A percentile compares a stretch with the other conserved stretches of the same genome.
phyloP scores from a whole-genome alignment of 2,113 vertebrate genomes.

The Stercorarius parasiticus region DNA sequence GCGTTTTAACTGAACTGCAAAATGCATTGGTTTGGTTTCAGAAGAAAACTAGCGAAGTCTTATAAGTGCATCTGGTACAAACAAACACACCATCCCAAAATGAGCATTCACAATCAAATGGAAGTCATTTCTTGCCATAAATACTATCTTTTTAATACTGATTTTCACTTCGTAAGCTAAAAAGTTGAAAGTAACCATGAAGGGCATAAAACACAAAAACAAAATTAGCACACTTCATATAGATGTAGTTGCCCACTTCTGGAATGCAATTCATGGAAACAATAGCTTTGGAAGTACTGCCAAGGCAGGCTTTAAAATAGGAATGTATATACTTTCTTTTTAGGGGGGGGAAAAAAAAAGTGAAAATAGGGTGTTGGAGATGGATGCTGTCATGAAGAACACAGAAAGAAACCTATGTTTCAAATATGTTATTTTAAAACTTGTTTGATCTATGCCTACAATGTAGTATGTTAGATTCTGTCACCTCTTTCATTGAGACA shows the following conservation, averaged over 20 bases:
- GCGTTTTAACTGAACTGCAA: not conserved
- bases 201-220: not conserved
- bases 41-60: not conserved
- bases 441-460: not conserved
- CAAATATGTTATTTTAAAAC: not conserved
- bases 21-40: not conserved
- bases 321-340: not conserved
- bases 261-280: not conserved
- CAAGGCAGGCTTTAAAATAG: not conserved
- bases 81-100: not conserved
- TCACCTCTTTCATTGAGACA: not conserved
- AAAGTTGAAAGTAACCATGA: not conserved
- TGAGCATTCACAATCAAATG: not conserved
- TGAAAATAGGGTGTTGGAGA: not conserved
- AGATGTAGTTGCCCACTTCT: not conserved
- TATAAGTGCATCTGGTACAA: not conserved
- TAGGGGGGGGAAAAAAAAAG: too few relatives aligned
- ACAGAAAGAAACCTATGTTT: not conserved
- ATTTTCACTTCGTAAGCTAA: not conserved
- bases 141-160: not conserved
- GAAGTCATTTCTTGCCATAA: not conserved
- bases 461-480: not conserved
- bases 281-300: not conserved
- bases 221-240: not conserved
- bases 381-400: not conserved